Evolutionary conservation across 2,113 vertebrate genomes (phyloP), one percentile per base, ranked within the genome.

Genomic region (Lathamus discolor): DNA sequence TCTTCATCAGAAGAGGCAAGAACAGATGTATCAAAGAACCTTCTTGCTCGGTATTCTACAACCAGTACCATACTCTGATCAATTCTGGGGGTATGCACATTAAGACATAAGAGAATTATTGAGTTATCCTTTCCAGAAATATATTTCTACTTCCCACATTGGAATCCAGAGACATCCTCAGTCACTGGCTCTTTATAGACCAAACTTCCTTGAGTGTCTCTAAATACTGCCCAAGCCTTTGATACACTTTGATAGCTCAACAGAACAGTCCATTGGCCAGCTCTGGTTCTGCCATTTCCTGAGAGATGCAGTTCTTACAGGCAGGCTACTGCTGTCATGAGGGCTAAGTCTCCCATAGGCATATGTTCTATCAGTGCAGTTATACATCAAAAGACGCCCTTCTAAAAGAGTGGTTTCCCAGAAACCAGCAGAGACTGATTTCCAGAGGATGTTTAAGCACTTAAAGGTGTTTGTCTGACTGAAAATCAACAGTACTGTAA

Each of bases 171-270:
- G 18, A 46, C 43, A 64, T 46, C 23, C 49, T 64, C 37, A 46
- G 28, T 46, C 64, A 64, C 5, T 46, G 43, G 7, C 8, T 54
- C n/a, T 31, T 23, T 41, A 54, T 52, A 52, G 70, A 83, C 10
- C 25, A 88, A 73, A 66, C 7, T 20, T 48, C 25, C 7, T 17
- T 15, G 59, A 24, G 7, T 24, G 10, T 24, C 17, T 41, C 4
- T 39, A 18, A 61, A 54, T 61, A 3, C 9, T 78, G 25, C n/a
- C n/a, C 44, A 61, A 66, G 46, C 0, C 0, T 41, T 54, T 48
- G 22, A 13, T 17, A 14, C 7, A 37, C 39, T 83, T 61, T 28
- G 29, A 7, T 16, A 67, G 51, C 17, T 29, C 37, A 66, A 31
- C 17, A 44, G 16, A 49, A 9, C 18, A 2, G 5, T 33, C 44